Conservation (phyloP, 2,888 invertebrate species). For the Steinernema scapterisci region DNA sequence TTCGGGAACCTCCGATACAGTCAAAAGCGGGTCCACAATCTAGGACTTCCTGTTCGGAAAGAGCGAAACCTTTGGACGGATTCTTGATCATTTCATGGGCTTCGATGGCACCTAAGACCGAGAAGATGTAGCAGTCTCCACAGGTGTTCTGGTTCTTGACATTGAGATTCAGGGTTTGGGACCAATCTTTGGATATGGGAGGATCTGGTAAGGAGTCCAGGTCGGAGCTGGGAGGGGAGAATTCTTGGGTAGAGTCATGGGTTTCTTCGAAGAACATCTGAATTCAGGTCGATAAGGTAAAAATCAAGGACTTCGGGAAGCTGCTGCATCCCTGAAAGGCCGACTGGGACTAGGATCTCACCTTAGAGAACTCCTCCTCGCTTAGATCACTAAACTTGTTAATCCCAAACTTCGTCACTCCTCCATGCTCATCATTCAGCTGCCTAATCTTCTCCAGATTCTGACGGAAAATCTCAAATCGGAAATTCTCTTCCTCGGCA, state of each 20-base stretch:
- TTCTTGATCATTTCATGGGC: neutral
- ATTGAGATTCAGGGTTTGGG: neutral
- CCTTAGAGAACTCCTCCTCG: neutral
- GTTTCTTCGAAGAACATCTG: neutral
- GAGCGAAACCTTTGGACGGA: neutral
- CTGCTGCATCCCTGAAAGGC: no score
- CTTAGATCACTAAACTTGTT: neutral
- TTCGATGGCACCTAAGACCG: slow-evolving; percentile 7
- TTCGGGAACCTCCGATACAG: neutral
- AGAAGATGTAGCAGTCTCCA: slow-evolving; percentile 16
- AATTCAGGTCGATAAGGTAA: no score
- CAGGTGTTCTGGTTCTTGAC: neutral
- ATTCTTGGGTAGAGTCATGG: neutral
- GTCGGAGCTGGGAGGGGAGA: neutral
- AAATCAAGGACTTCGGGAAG: no score
- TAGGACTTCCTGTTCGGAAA: slow-evolving; percentile 12
- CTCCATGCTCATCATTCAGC: neutral
- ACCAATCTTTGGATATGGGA: neutral
- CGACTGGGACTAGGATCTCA: no score
- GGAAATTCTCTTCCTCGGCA: neutral
- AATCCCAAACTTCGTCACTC: neutral
- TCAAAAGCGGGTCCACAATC: neutral
- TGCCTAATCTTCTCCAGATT: neutral
- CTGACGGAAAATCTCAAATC: neutral
- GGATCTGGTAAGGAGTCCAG: neutral